phyloP scores from a whole-genome alignment of 2,888 invertebrate species.

The Drosophila atripex region DNA sequence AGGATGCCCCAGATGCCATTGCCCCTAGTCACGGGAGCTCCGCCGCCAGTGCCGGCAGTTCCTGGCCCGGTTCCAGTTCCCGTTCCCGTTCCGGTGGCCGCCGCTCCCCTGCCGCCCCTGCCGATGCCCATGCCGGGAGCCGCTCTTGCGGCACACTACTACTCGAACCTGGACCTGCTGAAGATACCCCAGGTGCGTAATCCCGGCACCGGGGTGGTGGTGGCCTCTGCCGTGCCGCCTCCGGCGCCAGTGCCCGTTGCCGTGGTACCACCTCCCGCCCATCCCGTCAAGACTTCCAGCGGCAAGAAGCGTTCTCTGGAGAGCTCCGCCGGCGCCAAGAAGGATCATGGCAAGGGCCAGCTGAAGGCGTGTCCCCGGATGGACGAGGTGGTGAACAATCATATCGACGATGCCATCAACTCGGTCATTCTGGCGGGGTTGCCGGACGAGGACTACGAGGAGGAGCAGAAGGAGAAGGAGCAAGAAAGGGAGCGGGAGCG shows the following conservation, averaged over 20 bases:
- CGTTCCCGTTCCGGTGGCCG: constrained; percentile 1
- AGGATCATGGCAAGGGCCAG: constrained; percentile 32
- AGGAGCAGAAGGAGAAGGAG: constrained; percentile 12
- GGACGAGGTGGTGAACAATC: constrained; percentile 81
- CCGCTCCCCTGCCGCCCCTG: constrained; percentile 14
- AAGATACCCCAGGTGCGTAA: constrained; percentile 81
- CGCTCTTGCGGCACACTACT: constrained; percentile 65
- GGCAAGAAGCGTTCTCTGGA: constrained; percentile 53
- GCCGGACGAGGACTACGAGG: constrained; percentile 60
- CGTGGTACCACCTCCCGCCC: background rate
- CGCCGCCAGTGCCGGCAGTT: background rate
- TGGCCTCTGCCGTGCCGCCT: constrained; percentile 1
- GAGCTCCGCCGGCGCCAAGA: constrained; percentile 42
- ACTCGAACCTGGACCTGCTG: constrained; percentile 78
- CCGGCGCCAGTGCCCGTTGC: background rate
- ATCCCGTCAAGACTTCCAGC: background rate
- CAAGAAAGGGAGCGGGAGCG: constrained; percentile 8
- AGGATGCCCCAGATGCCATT: constrained; percentile 28
- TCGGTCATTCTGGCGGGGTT: constrained; percentile 78
- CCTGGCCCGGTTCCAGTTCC: constrained; percentile 11
- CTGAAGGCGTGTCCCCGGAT: constrained; percentile 65
- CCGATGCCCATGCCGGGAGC: constrained; percentile 4
- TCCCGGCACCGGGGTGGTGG: constrained; percentile 41
- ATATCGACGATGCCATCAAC: constrained; percentile 81
- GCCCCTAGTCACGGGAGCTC: constrained; percentile 18